Evolutionary conservation across 2,888 invertebrate genomes (phyloP), one percentile per base, ranked within the genome.

Genomic region (Cataglyphis altisquamis): DNA sequence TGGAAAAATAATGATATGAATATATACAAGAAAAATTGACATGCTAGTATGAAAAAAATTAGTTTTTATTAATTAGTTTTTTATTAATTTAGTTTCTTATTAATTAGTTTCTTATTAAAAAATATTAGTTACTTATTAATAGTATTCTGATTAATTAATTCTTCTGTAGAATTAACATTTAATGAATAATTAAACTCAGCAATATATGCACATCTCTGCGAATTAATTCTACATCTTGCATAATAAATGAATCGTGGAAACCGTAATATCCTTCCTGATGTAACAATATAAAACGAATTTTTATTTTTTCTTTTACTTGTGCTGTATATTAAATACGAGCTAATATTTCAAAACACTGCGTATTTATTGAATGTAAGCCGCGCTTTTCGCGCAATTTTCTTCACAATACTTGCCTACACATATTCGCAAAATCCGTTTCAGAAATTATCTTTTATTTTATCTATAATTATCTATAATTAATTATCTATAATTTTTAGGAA

Each of bases 281-380:
- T 29, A 75, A 25, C 15, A 21, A 78, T 78, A 36, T 78, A 60
- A 60, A 66, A 60, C 10, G 36, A 70, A 78, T 68, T 60, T 60
- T 78, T 45, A 68, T 60, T 41, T 77, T 41, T 60, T 8, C 18
- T 32, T 68, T 32, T 68, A 60, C 57, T 70, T 25, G 29, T 18
- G 4, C 60, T 45, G 60, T 60, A 78, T 78, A 78, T 68, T 78
- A 77, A 77, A 12, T 25, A 60, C 18, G 21, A 21, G 60, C 1
- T 78, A 78, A 60, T 78, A 67, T 60, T 78, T 78, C 36, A 36
- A 68, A 41, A 68, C 45, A 55, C 32, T n/a, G 10, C 41, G 45
- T 45, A 60, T 32, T 68, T 70, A 78, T 70, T 78, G 45, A 78
- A 78, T 78, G 68, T 68, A 68, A 78, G 12, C 45, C 57, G 12